A percentile compares a stretch with the other conserved stretches of the same genome.
phyloP scores from a whole-genome alignment of 2,888 invertebrate genomes.

The Petrolisthes manimaculis region DNA sequence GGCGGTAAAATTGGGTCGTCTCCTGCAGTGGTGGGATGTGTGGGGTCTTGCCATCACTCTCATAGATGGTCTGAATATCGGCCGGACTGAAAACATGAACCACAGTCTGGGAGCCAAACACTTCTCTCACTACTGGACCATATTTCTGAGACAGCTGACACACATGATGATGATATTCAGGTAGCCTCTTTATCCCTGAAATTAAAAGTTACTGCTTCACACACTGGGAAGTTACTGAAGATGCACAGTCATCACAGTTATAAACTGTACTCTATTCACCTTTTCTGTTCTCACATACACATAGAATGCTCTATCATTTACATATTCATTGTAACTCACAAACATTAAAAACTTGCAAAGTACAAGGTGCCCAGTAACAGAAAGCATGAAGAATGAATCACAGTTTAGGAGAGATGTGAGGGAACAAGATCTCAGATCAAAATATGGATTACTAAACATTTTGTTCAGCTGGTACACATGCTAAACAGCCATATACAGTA shows the following conservation, averaged over 20 bases:
- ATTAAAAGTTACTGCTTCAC: neutral
- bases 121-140: constrained; percentile 73
- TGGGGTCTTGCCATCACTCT: constrained; percentile 72
- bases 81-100: constrained; percentile 74
- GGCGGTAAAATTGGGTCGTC: constrained; percentile 72
- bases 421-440: too few species aligned
- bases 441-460: too few species aligned
- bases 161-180: constrained; percentile 70
- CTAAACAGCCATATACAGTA: too few species aligned
- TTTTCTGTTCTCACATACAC: too few species aligned
- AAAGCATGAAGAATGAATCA: too few species aligned
- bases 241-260: neutral
- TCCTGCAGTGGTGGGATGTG: constrained; percentile 73
- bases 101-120: constrained; percentile 70
- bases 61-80: constrained; percentile 71
- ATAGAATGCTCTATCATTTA: too few species aligned
- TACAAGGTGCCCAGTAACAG: too few species aligned
- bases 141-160: constrained; percentile 70
- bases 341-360: too few species aligned
- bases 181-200: constrained; percentile 22
- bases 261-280: neutral
- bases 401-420: too few species aligned
- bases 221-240: neutral
- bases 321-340: too few species aligned
- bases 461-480: too few species aligned